Evolutionary conservation across 2,888 invertebrate species (phyloP), one percentile per base, ranked within the genome.

Genomic region (Bugula neritina): DNA sequence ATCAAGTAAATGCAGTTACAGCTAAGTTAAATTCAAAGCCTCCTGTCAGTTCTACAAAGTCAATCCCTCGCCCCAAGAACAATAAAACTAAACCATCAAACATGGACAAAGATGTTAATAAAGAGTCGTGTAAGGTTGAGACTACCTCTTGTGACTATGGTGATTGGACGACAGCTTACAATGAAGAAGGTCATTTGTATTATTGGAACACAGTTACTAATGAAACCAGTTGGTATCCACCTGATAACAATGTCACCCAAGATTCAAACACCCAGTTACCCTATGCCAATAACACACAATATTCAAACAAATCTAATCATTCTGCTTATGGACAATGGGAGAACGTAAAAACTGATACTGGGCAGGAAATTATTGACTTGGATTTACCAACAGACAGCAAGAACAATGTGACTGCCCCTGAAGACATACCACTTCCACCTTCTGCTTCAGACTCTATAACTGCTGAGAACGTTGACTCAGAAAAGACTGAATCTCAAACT

Each of bases 341-440:
- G 31, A 63, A 27, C 17, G 31, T 63, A 31, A 31, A 13, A 13
- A 34, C 17, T 2, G 63, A 31, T 25, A 13, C 27, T 17, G 27
- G 10, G 17, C 25, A 63, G n/a, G 10, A 27, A n/a, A n/a, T 63
- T 17, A 31, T 31, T 13, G 63, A 63, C 31, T 63, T 31, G 27
- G 63, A 63, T 34, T 34, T 63, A 63, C 63, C 63, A 29, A 63
- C 63, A 31, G 63, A 63, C n/a, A 63, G 63, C 63, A 63, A 63
- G n/a, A 63, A 63, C n/a, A 31, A 25, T 31, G 31, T 17, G 10
- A 27, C 27, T 63, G 63, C 27, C 27, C 27, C 63, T 13, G 63
- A 63, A 27, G 63, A 63, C n/a, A 63, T 63, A 31, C 63, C 63
- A 2, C 63, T 63, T 25, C 63, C 63, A 27, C 21, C 25, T 63